These are phyloP conservation scores for Rhinogobius similis DNA, from an alignment of 2,113 vertebrate species.

Conservation along the genomic window DNA sequence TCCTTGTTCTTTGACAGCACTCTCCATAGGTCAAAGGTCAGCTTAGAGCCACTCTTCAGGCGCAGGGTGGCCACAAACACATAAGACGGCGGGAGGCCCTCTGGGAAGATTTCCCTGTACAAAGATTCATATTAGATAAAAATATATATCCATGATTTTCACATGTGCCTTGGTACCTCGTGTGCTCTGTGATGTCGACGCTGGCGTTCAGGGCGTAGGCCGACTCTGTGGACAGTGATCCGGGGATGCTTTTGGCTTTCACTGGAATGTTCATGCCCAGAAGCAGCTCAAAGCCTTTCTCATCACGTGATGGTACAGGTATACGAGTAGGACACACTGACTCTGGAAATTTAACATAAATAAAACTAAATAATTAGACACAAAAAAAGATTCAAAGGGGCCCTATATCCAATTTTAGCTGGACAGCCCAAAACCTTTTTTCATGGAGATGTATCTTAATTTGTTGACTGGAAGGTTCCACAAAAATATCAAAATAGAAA, in stretches of 20 bases:
- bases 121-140: not conserved
- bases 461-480: too few species aligned
- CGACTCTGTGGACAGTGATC: constrained; percentile 73
- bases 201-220: constrained; percentile 69
- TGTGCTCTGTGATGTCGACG: constrained; percentile 77
- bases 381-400: not conserved
- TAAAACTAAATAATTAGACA: not conserved
- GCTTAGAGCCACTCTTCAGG: constrained; percentile 56
- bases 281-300: constrained; percentile 83
- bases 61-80: constrained; percentile 81
- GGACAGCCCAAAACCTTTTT: too few species aligned
- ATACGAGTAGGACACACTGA: constrained; percentile 83
- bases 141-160: too few species aligned
- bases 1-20: constrained; percentile 72
- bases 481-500: too few species aligned
- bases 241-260: constrained; percentile 72
- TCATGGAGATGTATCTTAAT: too few species aligned
- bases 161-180: too few species aligned
- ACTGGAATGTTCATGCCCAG: constrained; percentile 76
- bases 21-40: constrained; percentile 79
- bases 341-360: constrained; percentile 66
- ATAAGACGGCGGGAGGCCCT: constrained; percentile 81
- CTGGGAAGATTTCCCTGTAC: constrained; percentile 80
- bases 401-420: too few species aligned
- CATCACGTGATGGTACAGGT: constrained; percentile 80